phyloP scores from a whole-genome alignment of 1,140 invertebrate genomes.

The Monochamus saltuarius region DNA sequence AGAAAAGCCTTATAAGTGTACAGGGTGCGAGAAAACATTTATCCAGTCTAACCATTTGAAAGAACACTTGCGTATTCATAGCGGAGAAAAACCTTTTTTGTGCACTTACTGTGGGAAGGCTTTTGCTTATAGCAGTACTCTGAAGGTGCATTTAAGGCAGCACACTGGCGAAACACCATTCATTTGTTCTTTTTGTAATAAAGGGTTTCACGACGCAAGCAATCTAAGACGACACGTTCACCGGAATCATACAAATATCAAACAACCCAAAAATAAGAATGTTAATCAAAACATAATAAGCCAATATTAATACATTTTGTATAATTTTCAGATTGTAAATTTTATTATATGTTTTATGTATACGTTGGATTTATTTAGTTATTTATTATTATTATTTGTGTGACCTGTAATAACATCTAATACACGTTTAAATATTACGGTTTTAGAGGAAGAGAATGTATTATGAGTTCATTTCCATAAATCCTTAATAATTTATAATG shows the following conservation, averaged over 20 bases:
- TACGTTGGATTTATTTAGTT: too few relatives aligned
- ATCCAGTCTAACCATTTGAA: constrained; percentile 37
- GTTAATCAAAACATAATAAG: not conserved
- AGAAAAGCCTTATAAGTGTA: constrained; percentile 36
- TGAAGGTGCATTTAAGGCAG: constrained; percentile 46
- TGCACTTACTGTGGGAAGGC: constrained; percentile 39
- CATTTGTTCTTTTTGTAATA: constrained; percentile 42
- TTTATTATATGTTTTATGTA: too few relatives aligned
- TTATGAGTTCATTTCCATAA: too few relatives aligned
- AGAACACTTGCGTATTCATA: constrained; percentile 41
- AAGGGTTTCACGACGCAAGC: constrained; percentile 49
- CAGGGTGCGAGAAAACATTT: constrained; percentile 39
- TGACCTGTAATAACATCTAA: too few relatives aligned
- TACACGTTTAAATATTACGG: too few relatives aligned
- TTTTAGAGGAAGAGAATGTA: too few relatives aligned
- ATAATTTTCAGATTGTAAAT: too few relatives aligned
- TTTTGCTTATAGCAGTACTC: constrained; percentile 54
- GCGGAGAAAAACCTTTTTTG: constrained; percentile 42
- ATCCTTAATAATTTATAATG: too few relatives aligned
- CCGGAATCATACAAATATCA: constrained; percentile 19
- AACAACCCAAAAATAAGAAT: not conserved
- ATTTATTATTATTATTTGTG: too few relatives aligned
- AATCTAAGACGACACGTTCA: constrained; percentile 41
- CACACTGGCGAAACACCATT: constrained; percentile 50
- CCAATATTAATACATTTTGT: too few relatives aligned